These are phyloP conservation scores for Amphimallon solstitiale DNA, from an alignment of 2,888 invertebrate genomes.

Conservation along the genomic window DNA sequence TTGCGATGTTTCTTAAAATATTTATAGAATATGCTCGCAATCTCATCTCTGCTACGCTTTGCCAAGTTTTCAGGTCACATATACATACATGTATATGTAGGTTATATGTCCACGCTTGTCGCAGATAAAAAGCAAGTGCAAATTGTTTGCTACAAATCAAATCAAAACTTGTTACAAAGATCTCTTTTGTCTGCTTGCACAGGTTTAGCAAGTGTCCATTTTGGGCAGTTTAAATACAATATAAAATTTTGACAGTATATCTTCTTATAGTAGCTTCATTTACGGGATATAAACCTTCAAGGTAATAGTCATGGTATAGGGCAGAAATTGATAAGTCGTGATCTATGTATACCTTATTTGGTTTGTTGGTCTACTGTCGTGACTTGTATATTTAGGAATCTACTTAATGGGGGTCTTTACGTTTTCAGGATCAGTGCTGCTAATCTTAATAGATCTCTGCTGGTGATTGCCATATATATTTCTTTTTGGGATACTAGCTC, in stretches of 20 bases:
- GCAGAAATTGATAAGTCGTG: constrained; percentile 41
- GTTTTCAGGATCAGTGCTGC: constrained; percentile 32
- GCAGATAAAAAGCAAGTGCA: too few species aligned
- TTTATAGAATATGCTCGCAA: too few species aligned
- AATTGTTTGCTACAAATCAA: too few species aligned
- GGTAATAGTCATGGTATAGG: constrained; percentile 42
- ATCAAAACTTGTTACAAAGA: too few species aligned
- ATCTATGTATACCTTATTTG: constrained; percentile 37
- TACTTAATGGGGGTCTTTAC: constrained; percentile 41
- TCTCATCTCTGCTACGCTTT: too few species aligned
- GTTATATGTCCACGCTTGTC: too few species aligned
- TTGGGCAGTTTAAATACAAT: constrained; percentile 44
- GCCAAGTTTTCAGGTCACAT: too few species aligned
- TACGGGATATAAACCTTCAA: constrained; percentile 36
- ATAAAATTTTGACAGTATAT: constrained; percentile 38
- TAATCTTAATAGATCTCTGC: constrained; percentile 39
- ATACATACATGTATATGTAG: too few species aligned
- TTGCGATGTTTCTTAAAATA: too few species aligned
- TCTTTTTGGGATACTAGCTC: constrained; percentile 28
- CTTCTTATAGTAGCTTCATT: constrained; percentile 35
- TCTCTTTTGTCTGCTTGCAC: too few species aligned
- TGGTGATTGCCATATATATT: constrained; percentile 39
- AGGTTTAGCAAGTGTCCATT: constrained; percentile 44
- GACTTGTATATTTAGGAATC: constrained; percentile 38
- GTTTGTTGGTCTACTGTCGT: constrained; percentile 18